Evolutionary conservation across 2,113 vertebrate species (phyloP), one percentile per base, ranked within the genome.

Genomic region (Ivindomyrus marchei): DNA sequence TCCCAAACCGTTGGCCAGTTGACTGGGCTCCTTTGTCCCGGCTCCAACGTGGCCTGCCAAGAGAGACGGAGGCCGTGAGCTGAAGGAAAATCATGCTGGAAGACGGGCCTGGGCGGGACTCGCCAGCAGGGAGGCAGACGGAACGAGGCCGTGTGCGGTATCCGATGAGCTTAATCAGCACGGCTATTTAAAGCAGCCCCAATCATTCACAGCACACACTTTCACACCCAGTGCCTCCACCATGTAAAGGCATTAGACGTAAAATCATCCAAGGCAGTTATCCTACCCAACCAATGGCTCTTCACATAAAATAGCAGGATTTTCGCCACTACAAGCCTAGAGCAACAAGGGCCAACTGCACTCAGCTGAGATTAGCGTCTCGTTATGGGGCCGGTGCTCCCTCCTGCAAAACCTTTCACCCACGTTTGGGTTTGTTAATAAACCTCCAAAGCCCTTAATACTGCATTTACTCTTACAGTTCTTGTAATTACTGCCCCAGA

Each of bases 1-100:
- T 98, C 96, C 97, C 97, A 98, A 92, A 97, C 97, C 0, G 95
- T 93, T 77, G 95, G 96, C 91, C 96, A 96, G 89, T 89, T 96
- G 95, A 97, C 95, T 94, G 95, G 93, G 88, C 94, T 91, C 15
- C 95, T 96, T 94, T 97, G 96, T 95, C 93, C 87, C 27, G 94
- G 92, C 52, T 91, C 93, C 90, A 91, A 94, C 92, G 96, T 96
- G 21, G 92, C 94, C 97, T 98, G 96, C 95, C 95, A 96, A 96
- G 91, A 94, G 88, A 96, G 96, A 92, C 93, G 95, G 6, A 94
- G 85, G 74, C 45, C 80, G 58, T 91, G 11, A 91, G 88, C 31
- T 8, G 27, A 88, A 5, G 31, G 50, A 86, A 47, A 80, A 19
- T 17, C 74, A 42, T 19, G 15, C 10, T 39, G 31, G 31, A 77